Conservation (phyloP, 2,113 vertebrate species). For the Emydura subglobosa region DNA sequence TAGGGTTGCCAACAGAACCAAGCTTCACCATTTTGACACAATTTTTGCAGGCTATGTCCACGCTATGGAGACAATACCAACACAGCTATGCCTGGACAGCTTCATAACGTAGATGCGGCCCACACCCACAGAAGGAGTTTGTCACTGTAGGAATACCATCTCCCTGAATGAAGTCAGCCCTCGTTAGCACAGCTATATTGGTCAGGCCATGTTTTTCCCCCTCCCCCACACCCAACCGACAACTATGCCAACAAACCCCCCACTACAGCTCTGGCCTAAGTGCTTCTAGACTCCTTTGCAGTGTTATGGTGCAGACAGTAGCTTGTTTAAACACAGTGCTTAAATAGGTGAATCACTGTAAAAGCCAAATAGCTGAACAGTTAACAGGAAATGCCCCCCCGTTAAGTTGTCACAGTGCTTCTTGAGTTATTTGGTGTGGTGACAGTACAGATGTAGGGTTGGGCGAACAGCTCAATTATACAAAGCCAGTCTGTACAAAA, state of each 20-base stretch:
- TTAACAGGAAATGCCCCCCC: background rate
- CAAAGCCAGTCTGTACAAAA: background rate
- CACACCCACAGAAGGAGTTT: background rate
- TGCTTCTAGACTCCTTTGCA: background rate
- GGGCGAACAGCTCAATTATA: background rate
- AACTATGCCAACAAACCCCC: too few relatives aligned
- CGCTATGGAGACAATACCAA: background rate
- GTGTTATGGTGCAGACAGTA: background rate
- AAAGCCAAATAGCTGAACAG: background rate
- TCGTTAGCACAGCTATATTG: too few relatives aligned
- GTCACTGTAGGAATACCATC: background rate
- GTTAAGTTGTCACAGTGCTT: background rate
- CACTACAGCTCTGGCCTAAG: too few relatives aligned
- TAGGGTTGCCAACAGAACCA: fast-evolving
- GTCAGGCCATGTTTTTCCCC: too few relatives aligned
- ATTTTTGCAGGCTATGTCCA: background rate
- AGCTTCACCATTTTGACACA: background rate
- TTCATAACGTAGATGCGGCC: background rate
- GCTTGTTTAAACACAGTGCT: background rate
- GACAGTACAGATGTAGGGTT: background rate
- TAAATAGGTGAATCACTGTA: fast-evolving
- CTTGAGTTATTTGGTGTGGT: background rate
- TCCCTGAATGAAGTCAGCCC: too few relatives aligned
- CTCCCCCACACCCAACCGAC: too few relatives aligned
- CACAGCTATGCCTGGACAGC: background rate